phyloP scores from a whole-genome alignment of 53 echinoderm and acorn worm genomes.

The Pentamera pediparva region DNA sequence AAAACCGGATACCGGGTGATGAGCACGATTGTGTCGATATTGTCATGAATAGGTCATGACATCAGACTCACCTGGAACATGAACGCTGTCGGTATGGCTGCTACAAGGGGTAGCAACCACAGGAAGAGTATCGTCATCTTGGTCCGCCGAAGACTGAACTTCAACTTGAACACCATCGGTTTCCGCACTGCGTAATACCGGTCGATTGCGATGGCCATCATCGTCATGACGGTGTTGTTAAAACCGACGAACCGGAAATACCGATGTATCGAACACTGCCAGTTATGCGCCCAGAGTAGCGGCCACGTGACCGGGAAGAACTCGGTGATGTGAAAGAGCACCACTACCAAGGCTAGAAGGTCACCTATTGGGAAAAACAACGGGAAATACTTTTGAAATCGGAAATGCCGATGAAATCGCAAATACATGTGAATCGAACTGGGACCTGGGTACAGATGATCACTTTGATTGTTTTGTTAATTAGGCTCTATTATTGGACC shows the following conservation, averaged over 20 bases:
- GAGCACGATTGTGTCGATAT: too few species aligned
- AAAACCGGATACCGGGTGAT: background rate
- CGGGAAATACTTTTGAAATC: background rate
- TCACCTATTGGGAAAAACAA: conserved; percentile 47
- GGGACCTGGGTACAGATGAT: too few species aligned
- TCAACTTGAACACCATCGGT: conserved; percentile 60
- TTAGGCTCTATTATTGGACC: too few species aligned
- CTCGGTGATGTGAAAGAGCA: conserved; percentile 83
- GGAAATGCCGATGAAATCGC: too few species aligned
- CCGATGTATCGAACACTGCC: conserved; percentile 65
- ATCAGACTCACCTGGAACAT: conserved; percentile 74
- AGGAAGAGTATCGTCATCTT: conserved; percentile 43
- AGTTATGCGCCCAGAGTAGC: conserved; percentile 58
- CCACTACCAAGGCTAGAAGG: conserved; percentile 52
- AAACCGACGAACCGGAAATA: conserved; percentile 77
- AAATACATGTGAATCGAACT: too few species aligned
- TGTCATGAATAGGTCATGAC: background rate
- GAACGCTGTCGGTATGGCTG: conserved; percentile 60
- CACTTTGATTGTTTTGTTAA: too few species aligned
- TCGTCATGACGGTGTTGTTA: conserved; percentile 72
- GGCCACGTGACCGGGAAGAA: conserved; percentile 77
- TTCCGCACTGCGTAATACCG: conserved; percentile 76
- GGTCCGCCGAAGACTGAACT: conserved; percentile 56
- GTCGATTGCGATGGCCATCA: conserved; percentile 89
- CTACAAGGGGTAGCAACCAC: conserved; percentile 49